Base-by-base conservation (phyloP, 2,888 invertebrate genomes). In the Elegia similella region DNA sequence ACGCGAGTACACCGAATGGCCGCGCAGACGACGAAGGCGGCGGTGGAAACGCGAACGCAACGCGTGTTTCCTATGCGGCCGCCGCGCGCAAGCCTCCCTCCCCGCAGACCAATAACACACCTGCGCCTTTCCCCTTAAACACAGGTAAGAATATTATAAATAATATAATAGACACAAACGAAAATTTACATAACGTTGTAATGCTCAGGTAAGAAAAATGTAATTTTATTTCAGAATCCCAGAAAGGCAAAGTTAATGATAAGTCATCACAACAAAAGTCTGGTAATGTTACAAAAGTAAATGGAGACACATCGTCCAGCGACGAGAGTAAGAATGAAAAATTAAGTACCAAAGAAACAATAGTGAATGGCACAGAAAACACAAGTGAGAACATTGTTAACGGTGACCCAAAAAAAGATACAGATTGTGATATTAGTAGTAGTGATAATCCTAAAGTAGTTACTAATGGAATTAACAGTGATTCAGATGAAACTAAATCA, bases 341-440 rank as follows among this genome's bases (percentile, higher is more conserved):
- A 70, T 71, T 81, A 82, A 67, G 73, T 80, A 88, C 89, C 90
- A 91, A 90, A 90, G 90, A 89, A 82, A 70, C 83, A 82, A 76
- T 84, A 77, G 72, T 82, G 62, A 91, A 91, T 68, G 90, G 91
- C 72, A 84, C 86, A 68, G 82, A 84, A 60, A 78, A 75, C 68
- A 66, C 72, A 63, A 67, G 64, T 64, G 78, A 79, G 65, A 81
- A 77, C 70, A 74, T 86, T 75, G 67, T 83, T 66, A 90, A 91
- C 70, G 89, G 88, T 75, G 80, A 85, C 66, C 73, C 83, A 75
- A 88, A 84, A 82, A 84, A 82, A 78, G 75, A 80, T 78, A 81
- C 80, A 77, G 86, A 88, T 82, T 91, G 91, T 90, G 91, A 91
- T 91, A 91, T 90, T 91, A 90, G 87, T 83, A 86, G 84, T 90